Evolutionary conservation across 2,113 vertebrate genomes (phyloP).

Genomic region (cattle (Bos taurus)): ARS-UCD2.0 NC_037344.1:33165501-33166000

Average conservation of each 20-base stretch:
- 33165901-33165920: slow-evolving; percentile 92
- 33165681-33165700: slow-evolving; percentile 90
- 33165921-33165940: slow-evolving; percentile 98
- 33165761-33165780: slow-evolving; percentile 97
- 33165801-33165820: slow-evolving; percentile 87
- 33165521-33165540: slow-evolving; percentile 86
- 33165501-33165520: slow-evolving; percentile 91
- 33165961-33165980: not conserved
- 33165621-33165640: slow-evolving; percentile 83
- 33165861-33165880: slow-evolving; percentile 98
- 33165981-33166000: not conserved
- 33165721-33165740: slow-evolving; percentile 96
- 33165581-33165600: slow-evolving; percentile 87
- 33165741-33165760: slow-evolving; percentile 99
- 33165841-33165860: slow-evolving; percentile 92
- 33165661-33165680: slow-evolving; percentile 85
- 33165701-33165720: slow-evolving; percentile 93
- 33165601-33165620: slow-evolving; percentile 78
- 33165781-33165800: slow-evolving; percentile 92
- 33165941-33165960: slow-evolving; percentile 89
- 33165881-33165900: slow-evolving; percentile 98
- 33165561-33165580: slow-evolving; percentile 92
- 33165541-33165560: slow-evolving; percentile 98
- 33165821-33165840: slow-evolving; percentile 94
- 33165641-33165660: slow-evolving; percentile 87